Evolutionary conservation across 2,888 invertebrate species (phyloP).

Genomic region (Terebella lapidaria): DNA sequence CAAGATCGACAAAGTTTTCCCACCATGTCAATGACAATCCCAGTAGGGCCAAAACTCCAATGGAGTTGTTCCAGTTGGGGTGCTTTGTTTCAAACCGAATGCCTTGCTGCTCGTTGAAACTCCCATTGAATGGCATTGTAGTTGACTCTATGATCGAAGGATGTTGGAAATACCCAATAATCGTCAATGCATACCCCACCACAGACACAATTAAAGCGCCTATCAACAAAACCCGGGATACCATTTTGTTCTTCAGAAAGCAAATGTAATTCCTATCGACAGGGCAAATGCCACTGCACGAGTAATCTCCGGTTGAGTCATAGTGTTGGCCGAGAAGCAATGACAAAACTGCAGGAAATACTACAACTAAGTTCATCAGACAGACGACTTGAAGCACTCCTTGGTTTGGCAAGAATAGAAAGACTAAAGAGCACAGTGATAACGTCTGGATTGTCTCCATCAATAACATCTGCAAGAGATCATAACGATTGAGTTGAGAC

Average conservation of each 20-base stretch:
- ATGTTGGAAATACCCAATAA: no score
- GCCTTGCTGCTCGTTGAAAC: neutral
- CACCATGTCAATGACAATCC: conserved; percentile 77
- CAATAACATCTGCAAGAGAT: conserved; percentile 31
- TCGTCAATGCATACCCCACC: no score
- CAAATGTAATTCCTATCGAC: neutral
- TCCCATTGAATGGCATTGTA: neutral
- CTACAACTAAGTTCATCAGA: conserved; percentile 39
- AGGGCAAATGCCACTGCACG: no score
- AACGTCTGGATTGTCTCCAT: conserved; percentile 59
- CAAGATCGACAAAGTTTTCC: conserved; percentile 67
- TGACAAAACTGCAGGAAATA: conserved; percentile 31
- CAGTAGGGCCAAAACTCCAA: conserved; percentile 58
- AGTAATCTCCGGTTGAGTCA: no score
- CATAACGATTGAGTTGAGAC: neutral
- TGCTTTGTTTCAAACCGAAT: neutral
- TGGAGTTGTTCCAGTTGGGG: neutral
- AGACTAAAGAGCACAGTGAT: conserved; percentile 69
- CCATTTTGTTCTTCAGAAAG: conserved; percentile 5
- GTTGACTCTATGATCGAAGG: no score
- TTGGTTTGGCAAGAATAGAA: conserved; percentile 40
- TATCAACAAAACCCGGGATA: neutral
- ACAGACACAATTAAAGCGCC: no score
- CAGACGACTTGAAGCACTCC: conserved; percentile 42
- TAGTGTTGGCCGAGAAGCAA: conserved; percentile 10